Base-by-base conservation (phyloP, 2,888 invertebrate species). In the Synanthedon andrenaeformis region DNA sequence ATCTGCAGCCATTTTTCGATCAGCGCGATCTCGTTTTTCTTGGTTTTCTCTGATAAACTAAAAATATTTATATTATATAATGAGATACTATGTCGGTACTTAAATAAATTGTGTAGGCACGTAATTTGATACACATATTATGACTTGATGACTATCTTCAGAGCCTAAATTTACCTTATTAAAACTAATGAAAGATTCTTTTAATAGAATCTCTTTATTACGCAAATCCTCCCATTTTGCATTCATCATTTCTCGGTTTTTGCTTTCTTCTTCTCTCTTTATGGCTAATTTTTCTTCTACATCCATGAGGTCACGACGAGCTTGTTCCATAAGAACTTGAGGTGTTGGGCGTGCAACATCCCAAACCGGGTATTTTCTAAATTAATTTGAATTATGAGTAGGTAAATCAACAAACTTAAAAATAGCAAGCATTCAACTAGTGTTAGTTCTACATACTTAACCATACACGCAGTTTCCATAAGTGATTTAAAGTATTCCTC, bases 1-100 rank as follows among this genome's bases (percentile, higher is more conserved):
- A 65, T 92, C 91, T 0, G 89, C 90, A 1, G 66, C 69, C 70
- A 91, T 89, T 66, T 91, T 91, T 8, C 85, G 80, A 51, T 88
- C 83, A 0, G 91, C 91, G 8, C 92, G 82, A 53, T 90, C 89
- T 11, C 90, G 88, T 62, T 92, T 92, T 61, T 91, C 90, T 58
- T 89, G 86, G 66, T 92, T 92, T 64, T 92, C 92, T 61, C 88
- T 80, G 5, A 91, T 89, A 61, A 91, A 91, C 89, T 90, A 51
- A 54, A 49, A 35, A 11, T 49, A 6, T 45, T 17, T 17, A 19
- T 19, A 49, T 13, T 12, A n/a, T 45, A 12, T 45, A 12, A 11
- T 45, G 13, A 45, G 12, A 35, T 1, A 35, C 35, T 35, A 35
- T 10, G 35, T 35, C 28, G 8, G 6, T 28, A 28, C 23, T 23